Percentiles rank a stretch among this genome's conserved stretches.
phyloP scores from a whole-genome alignment of 2,113 vertebrate species.

The Urocolius indicus region DNA sequence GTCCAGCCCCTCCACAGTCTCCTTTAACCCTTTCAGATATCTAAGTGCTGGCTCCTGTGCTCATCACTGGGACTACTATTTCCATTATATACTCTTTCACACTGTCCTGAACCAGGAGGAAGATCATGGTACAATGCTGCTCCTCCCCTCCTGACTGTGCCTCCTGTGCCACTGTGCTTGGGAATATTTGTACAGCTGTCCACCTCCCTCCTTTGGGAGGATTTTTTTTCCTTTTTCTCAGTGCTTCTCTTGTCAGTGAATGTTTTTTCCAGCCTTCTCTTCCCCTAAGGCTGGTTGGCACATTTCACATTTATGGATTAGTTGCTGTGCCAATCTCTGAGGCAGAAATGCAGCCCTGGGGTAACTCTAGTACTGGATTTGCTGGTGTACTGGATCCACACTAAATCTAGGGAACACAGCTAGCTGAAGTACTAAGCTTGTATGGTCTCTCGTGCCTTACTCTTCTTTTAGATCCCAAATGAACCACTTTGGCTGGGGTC shows the following conservation, averaged over 20 bases:
- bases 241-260: conserved; percentile 1
- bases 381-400: not conserved
- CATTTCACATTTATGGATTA: not conserved
- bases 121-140: not conserved
- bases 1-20: not conserved
- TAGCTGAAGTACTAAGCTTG: not conserved
- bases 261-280: conserved; percentile 30
- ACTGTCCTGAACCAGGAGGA: not conserved
- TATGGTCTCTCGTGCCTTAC: not conserved
- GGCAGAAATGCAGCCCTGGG: not conserved
- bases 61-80: not conserved
- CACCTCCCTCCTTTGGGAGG: not conserved
- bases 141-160: not conserved
- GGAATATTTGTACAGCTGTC: conserved; percentile 52
- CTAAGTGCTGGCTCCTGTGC: not conserved
- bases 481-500: not conserved
- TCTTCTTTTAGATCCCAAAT: not conserved
- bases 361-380: not conserved
- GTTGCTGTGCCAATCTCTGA: not conserved
- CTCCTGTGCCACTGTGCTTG: conserved; percentile 19
- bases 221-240: not conserved
- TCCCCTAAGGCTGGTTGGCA: not conserved
- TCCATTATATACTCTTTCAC: not conserved
- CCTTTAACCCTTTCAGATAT: conserved; percentile 14
- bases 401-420: not conserved